Conservation (phyloP, 1,140 invertebrate species). For the Anadara kagoshimensis region DNA sequence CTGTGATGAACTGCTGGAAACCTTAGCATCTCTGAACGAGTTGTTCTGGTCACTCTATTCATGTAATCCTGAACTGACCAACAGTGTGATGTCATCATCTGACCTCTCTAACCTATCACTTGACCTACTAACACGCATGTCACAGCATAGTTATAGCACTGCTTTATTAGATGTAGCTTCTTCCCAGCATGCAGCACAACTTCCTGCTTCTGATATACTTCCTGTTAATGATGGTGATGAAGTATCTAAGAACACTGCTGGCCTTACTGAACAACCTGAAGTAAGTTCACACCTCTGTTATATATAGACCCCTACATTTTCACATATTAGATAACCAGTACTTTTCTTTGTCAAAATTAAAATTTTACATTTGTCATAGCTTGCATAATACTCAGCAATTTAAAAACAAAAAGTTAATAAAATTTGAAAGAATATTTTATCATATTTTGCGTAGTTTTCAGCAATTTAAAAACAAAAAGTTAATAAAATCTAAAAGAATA, state of each 20-base stretch:
- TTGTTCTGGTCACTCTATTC: constrained; percentile 12
- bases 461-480: too few species aligned
- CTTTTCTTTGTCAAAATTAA: too few species aligned
- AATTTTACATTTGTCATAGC: too few species aligned
- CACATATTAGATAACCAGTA: too few species aligned
- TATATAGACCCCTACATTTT: too few species aligned
- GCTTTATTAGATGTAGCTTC: not conserved
- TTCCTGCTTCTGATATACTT: not conserved
- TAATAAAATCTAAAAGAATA: too few species aligned
- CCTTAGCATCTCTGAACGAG: not conserved
- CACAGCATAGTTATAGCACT: not conserved
- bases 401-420: too few species aligned
- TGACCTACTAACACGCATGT: not conserved
- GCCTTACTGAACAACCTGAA: not conserved
- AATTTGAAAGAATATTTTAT: too few species aligned
- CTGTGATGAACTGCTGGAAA: not conserved
- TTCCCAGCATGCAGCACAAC: not conserved
- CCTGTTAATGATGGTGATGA: not conserved
- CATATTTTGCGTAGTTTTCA: too few species aligned
- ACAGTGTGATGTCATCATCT: not conserved
- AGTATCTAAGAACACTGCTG: not conserved
- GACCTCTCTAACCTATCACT: not conserved
- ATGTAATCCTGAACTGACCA: not conserved
- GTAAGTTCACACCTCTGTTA: too few species aligned
- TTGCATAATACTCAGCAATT: too few species aligned